phyloP scores from a whole-genome alignment of 2,797 vertebrate species.

The Gadopsis bispinosus region DNA sequence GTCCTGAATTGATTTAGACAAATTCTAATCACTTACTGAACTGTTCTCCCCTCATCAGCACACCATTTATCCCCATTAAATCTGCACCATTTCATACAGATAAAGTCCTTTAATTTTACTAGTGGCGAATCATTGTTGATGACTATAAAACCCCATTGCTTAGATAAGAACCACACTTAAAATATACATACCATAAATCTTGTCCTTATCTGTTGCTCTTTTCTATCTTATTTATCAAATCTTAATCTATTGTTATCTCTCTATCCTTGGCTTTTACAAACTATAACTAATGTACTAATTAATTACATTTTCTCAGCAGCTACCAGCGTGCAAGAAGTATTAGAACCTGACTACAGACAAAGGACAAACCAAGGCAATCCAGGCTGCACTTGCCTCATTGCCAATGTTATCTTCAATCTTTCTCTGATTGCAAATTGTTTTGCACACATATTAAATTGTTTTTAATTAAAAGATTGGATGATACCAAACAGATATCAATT shows the following conservation, averaged over 20 bases:
- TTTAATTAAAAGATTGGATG: conserved; percentile 60
- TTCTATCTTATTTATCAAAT: conserved; percentile 62
- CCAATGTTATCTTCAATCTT: conserved; percentile 49
- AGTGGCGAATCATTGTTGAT: conserved; percentile 53
- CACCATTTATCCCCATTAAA: conserved; percentile 56
- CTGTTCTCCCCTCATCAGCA: conserved; percentile 46
- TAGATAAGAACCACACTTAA: conserved; percentile 57
- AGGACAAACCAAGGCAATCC: conserved; percentile 19
- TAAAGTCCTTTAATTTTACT: conserved; percentile 60
- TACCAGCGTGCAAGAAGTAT: conserved; percentile 23
- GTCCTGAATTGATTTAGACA: conserved; percentile 41
- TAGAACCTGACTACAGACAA: conserved; percentile 31
- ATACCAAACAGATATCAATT: conserved; percentile 23
- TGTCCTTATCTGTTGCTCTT: conserved; percentile 53
- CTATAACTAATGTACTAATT: conserved; percentile 60
- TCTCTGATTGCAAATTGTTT: conserved; percentile 47
- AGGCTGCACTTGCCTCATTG: not conserved
- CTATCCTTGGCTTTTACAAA: conserved; percentile 57
- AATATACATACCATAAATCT: conserved; percentile 65
- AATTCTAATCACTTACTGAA: conserved; percentile 52
- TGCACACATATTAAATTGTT: conserved; percentile 25
- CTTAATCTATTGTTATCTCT: conserved; percentile 39
- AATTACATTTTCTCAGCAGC: conserved; percentile 59
- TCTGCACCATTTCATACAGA: conserved; percentile 62
- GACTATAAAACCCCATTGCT: conserved; percentile 49